These are phyloP conservation scores for Recurvirostra avosetta DNA, from an alignment of 2,113 vertebrate species.

Conservation along the genomic window DNA sequence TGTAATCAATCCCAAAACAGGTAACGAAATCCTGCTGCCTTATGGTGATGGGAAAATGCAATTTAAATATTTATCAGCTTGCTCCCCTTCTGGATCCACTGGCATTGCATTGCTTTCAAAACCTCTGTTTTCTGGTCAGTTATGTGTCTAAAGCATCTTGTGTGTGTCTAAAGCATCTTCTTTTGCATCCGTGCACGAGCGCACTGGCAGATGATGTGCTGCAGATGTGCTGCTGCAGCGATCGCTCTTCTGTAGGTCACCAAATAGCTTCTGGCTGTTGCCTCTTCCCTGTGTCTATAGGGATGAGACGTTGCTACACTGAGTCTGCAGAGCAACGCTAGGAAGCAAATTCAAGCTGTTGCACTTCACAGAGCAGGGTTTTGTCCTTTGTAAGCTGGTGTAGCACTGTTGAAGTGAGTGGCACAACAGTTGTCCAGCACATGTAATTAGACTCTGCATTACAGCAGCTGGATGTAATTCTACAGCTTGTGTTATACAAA, in stretches of 20 bases:
- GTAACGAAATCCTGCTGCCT: constrained; percentile 67
- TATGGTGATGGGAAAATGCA: not conserved
- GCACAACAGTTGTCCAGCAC: not conserved
- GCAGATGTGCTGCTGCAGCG: not conserved
- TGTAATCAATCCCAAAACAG: constrained; percentile 87
- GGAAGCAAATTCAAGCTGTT: not conserved
- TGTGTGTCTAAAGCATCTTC: not conserved
- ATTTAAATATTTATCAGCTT: not conserved
- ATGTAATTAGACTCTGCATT: not conserved
- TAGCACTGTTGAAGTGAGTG: not conserved
- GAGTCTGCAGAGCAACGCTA: not conserved
- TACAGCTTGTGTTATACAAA: not conserved
- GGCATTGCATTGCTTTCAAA: not conserved
- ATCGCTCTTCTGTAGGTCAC: not conserved
- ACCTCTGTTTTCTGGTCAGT: not conserved
- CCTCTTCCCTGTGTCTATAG: not conserved
- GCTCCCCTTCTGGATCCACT: not conserved
- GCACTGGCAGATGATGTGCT: not conserved
- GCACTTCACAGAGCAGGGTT: not conserved
- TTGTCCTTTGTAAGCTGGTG: not conserved
- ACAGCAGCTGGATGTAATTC: not conserved
- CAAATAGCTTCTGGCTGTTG: not conserved
- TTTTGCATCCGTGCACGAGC: fast-evolving
- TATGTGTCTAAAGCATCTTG: not conserved
- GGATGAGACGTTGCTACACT: not conserved